Conservation (phyloP, 2,113 vertebrate genomes). For the Bujurquina vittata region DNA sequence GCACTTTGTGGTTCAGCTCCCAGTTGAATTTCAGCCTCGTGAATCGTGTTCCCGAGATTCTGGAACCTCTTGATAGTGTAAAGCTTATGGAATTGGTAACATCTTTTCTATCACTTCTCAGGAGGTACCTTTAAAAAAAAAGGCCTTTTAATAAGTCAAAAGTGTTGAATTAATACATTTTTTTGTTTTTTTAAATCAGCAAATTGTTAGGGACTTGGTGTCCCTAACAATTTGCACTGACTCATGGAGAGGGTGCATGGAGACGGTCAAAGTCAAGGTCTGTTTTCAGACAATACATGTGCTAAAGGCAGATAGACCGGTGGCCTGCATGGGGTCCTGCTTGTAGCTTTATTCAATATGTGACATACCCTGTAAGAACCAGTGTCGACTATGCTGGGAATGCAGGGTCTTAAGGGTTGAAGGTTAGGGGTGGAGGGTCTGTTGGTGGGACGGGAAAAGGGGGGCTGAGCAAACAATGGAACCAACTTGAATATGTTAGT, state of each 20-base stretch:
- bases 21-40: no score
- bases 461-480: constrained; percentile 45
- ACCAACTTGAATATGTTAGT: constrained; percentile 56
- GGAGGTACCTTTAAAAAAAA: no score
- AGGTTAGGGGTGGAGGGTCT: constrained; percentile 59
- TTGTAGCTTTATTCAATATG: constrained; percentile 51
- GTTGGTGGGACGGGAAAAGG: constrained; percentile 16
- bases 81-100: no score
- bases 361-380: constrained; percentile 51
- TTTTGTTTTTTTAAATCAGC: background rate
- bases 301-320: constrained; percentile 9
- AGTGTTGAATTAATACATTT: background rate
- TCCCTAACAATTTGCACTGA: no score
- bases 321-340: constrained; percentile 11
- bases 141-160: no score
- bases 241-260: constrained; percentile 3
- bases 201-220: no score
- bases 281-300: constrained; percentile 64
- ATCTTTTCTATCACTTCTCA: no score
- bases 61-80: no score
- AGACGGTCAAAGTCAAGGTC: constrained; percentile 77
- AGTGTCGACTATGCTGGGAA: constrained; percentile 55
- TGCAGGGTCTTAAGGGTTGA: constrained; percentile 61
- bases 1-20: no score
- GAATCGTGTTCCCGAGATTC: no score